Evolutionary conservation across 2,888 invertebrate species (phyloP), one percentile per base, ranked within the genome.

Genomic region (Temnothorax ravouxi): DNA sequence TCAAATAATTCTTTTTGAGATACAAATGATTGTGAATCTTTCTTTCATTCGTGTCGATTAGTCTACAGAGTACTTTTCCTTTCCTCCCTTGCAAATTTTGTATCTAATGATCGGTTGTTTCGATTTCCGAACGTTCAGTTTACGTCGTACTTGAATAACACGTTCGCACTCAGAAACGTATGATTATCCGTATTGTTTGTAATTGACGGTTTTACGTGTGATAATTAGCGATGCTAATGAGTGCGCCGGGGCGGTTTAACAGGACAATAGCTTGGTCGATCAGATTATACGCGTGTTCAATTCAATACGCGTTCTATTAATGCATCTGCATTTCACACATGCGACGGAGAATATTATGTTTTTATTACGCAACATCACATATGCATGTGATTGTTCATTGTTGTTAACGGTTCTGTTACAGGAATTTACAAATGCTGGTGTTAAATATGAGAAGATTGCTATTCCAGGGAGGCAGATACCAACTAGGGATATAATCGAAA

Each of bases 401-500:
- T 18, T 34, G 6, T 85, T 74, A 82, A 74, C 75, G 47, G 89
- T 88, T 93, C 87, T 92, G 87, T 95, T 95, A 56, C 92, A 96
- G 95, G 95, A 95, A 50, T 95, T 96, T 87, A 90, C 89, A 11
- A 87, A 91, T 13, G 93, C 92, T 62, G 95, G 95, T 8, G 88
- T 96, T 11, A 90, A 91, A 47, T 95, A 96, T 92, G 92, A 94
- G 86, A 96, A 96, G 93, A 95, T 96, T 61, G 95, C 94, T 89
- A 95, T 96, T 52, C 95, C 95, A 38, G 96, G 96, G 0, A 95
- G 95, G 75, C 93, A 93, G 44, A 90, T 96, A n/a, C 96, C 96
- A 13, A 90, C 93, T 13, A 87, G 91, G 80, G 88, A 93, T 3
- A 92, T 94, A 59, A 93, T 95, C 74, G 89, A 92, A 56, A 91